Conservation (phyloP, 92 coral and sea anemone species). For the Parazoanthus darwini region DNA sequence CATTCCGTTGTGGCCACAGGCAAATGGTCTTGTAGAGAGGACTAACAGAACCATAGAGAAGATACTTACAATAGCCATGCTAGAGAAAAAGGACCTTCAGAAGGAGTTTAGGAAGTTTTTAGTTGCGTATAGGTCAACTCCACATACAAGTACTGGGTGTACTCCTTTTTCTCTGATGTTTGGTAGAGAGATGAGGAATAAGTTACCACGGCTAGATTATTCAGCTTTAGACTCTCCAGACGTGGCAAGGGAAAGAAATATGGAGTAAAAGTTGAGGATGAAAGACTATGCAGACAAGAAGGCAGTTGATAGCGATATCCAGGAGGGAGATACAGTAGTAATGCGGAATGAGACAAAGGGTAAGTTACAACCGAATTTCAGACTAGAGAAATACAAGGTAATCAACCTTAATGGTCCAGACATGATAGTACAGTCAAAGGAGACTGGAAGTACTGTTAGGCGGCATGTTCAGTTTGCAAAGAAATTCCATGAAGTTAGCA, state of each 20-base stretch:
- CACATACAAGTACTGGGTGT: conserved; percentile 38
- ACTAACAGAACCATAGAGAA: conserved; percentile 38
- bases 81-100: conserved; percentile 35
- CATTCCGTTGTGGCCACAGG: conserved; percentile 49
- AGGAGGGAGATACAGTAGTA: conserved; percentile 39
- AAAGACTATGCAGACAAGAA: conserved; percentile 46
- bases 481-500: too few relatives aligned
- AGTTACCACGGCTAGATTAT: conserved; percentile 31
- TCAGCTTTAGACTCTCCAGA: background rate
- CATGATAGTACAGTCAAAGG: background rate
- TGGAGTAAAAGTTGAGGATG: conserved; percentile 8
- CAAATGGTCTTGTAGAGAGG: conserved; percentile 42
- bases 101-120: conserved; percentile 41
- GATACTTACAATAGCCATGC: conserved; percentile 26
- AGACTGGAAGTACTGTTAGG: background rate
- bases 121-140: conserved; percentile 44
- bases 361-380: conserved; percentile 31
- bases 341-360: conserved; percentile 1
- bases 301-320: conserved; percentile 3
- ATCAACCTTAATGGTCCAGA: conserved; percentile 1
- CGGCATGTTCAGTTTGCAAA: too few relatives aligned
- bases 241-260: conserved; percentile 26
- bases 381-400: conserved; percentile 16
- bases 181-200: conserved; percentile 37
- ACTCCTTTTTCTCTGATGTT: conserved; percentile 29